Conservation (phyloP, 2,888 invertebrate species). For the Microdon myrmicae region DNA sequence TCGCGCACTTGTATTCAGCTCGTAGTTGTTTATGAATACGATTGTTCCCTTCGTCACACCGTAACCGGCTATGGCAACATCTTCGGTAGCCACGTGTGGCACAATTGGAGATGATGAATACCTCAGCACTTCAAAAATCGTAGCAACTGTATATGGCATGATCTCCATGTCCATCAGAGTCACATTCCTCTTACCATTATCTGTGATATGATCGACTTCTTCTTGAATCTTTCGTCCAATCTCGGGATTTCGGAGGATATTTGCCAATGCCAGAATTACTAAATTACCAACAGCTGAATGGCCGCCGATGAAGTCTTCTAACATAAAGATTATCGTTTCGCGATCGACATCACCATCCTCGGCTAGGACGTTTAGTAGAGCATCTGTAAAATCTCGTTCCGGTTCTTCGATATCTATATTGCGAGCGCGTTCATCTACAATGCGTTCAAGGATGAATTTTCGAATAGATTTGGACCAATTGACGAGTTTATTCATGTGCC, state of each 20-base stretch:
- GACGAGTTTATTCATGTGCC: constrained; percentile 74
- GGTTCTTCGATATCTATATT: constrained; percentile 69
- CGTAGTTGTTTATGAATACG: constrained; percentile 83
- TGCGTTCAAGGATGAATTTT: constrained; percentile 75
- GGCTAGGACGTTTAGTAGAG: constrained; percentile 74
- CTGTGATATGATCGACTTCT: constrained; percentile 71
- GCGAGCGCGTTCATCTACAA: constrained; percentile 69
- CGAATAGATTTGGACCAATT: constrained; percentile 76
- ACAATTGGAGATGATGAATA: constrained; percentile 85
- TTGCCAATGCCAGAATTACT: constrained; percentile 77
- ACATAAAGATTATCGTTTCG: constrained; percentile 79
- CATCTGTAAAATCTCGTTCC: constrained; percentile 80
- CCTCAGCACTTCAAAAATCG: constrained; percentile 79
- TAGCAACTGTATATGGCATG: constrained; percentile 82
- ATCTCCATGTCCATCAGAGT: constrained; percentile 72
- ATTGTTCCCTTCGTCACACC: constrained; percentile 79
- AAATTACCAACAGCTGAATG: constrained; percentile 85
- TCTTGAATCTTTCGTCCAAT: constrained; percentile 73
- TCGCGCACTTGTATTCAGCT: constrained; percentile 76
- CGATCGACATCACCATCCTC: constrained; percentile 74
- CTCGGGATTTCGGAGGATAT: constrained; percentile 73
- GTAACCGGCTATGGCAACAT: constrained; percentile 77
- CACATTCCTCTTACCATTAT: constrained; percentile 68
- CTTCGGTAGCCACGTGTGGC: constrained; percentile 82
- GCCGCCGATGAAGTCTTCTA: constrained; percentile 85